Evolutionary conservation across 2,113 vertebrate species (phyloP), one percentile per base, ranked within the genome.

Genomic region (Clupea harengus): DNA sequence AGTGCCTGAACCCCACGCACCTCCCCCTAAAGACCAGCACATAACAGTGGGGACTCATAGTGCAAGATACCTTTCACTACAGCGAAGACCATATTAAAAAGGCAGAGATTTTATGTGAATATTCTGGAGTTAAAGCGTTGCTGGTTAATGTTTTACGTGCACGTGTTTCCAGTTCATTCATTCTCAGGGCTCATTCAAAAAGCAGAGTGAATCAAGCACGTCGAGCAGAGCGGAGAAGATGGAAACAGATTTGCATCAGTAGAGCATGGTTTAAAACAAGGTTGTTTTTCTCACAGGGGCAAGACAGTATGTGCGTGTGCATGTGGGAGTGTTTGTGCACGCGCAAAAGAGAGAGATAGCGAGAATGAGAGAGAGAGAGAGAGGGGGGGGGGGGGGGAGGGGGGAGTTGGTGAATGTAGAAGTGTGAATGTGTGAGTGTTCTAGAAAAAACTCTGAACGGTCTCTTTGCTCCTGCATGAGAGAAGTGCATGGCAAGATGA

Each of bases 401-500:
- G 84, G 25, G 15, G 83, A 78, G 52, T 32, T 72, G 11, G 60
- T 82, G 83, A 88, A 85, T 88, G 80, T 25, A 28, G 2, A 6
- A 64, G 22, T 49, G 80, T 45, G 83, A 18, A 82, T 47, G 78
- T 78, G 22, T 86, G 64, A 80, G n/a, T 5, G 8, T 13, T 46
- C 81, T 46, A 44, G 50, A 22, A 22, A 22, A 22, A 47, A 60
- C 82, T 85, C 83, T 82, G 50, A 46, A 44, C 28, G 32, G 4
- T 46, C 10, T n/a, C 54, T 78, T 52, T 86, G 83, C 45, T 10
- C 50, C 67, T 81, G 60, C 89, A 87, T 86, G 85, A 89, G 84
- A 86, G 83, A 91, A 90, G 86, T 89, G 88, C 91, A 88, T 86
- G 28, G 32, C 85, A 88, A 89, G 88, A 89, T 86, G 52, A 88